These are phyloP conservation scores for Eubasilissa regina DNA, from an alignment of 1,140 invertebrate species.

Conservation along the genomic window DNA sequence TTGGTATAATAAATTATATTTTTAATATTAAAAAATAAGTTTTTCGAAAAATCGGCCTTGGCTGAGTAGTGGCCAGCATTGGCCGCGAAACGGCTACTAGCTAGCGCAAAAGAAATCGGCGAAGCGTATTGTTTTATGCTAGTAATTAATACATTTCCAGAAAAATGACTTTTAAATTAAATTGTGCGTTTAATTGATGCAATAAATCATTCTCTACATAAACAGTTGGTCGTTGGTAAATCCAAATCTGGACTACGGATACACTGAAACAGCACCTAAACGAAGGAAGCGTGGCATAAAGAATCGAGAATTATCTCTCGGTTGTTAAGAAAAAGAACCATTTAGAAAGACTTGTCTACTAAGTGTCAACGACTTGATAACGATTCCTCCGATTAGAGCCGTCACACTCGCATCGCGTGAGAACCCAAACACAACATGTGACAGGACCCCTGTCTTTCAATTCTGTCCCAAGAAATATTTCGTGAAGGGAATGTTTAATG, in stretches of 20 bases:
- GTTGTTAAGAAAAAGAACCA: constrained; percentile 6
- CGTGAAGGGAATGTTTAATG: constrained; percentile 14
- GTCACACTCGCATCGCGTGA: constrained; percentile 28
- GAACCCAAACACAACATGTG: constrained; percentile 27
- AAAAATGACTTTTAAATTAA: too few relatives aligned
- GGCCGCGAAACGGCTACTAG: too few relatives aligned
- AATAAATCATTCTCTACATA: too few relatives aligned
- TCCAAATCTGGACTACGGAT: constrained; percentile 3
- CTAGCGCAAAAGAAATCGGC: too few relatives aligned
- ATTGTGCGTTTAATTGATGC: too few relatives aligned
- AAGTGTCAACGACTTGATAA: constrained; percentile 29
- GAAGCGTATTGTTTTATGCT: too few relatives aligned
- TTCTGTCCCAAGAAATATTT: constrained; percentile 7
- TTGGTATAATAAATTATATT: too few relatives aligned
- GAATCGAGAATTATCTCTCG: background rate
- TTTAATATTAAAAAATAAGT: too few relatives aligned
- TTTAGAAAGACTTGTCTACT: background rate
- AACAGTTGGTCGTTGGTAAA: background rate
- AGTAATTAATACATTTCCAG: too few relatives aligned
- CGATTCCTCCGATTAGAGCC: constrained; percentile 13
- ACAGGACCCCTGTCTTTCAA: constrained; percentile 19
- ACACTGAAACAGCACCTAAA: constrained; percentile 2
- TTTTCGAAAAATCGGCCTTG: too few relatives aligned
- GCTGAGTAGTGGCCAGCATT: too few relatives aligned
- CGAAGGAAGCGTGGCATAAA: background rate